Base-by-base conservation (phyloP, 2,113 vertebrate species). In the Phoxinus phoxinus region DNA sequence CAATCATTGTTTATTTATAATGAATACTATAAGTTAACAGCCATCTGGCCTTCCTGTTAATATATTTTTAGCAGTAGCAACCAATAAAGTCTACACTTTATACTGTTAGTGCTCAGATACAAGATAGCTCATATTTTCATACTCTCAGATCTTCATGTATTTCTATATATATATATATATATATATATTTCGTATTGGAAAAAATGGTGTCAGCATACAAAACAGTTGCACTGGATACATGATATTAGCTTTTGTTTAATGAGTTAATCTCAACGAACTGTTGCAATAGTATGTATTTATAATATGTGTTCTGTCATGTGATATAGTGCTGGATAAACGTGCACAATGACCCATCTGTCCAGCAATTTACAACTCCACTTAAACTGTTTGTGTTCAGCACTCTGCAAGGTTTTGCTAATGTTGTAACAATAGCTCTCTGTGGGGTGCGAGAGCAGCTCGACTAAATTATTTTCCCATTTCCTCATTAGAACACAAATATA, bases 291-390 rank as follows among this genome's bases (percentile, higher is more conserved):
- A 27, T 76, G 35, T 23, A 19, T 71, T 71, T 74, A 74, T 46
- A 41, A 27, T 74, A 44, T 48, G 25, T 76, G 46, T 32, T 53
- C 7, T 32, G n/a, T 53, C 25, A 10, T 53, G 7, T 53, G n/a
- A 53, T 76, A 53, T 53, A 53, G 1, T n/a, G 76, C 19, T 78
- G 21, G 10, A 12, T 78, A 76, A 30, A 78, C 12, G 27, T 59
- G 17, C 30, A 23, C 58, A 59, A 78, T 37, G 53, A 78, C 51
- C 21, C 53, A n/a, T 78, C 75, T 78, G 53, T 78, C 76, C 76
- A 78, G 53, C 30, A 59, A 59, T 78, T 78, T 78, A 58, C 32
- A 59, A 78, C 76, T n/a, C 30, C 32, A 76, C 23, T 78, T 58
- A 78, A 53, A 76, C 25, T 58, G 53, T 78, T 58, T 78, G 51